These are phyloP conservation scores for Drosophila testacea DNA, from an alignment of 2,888 invertebrate genomes.

Conservation along the genomic window DNA sequence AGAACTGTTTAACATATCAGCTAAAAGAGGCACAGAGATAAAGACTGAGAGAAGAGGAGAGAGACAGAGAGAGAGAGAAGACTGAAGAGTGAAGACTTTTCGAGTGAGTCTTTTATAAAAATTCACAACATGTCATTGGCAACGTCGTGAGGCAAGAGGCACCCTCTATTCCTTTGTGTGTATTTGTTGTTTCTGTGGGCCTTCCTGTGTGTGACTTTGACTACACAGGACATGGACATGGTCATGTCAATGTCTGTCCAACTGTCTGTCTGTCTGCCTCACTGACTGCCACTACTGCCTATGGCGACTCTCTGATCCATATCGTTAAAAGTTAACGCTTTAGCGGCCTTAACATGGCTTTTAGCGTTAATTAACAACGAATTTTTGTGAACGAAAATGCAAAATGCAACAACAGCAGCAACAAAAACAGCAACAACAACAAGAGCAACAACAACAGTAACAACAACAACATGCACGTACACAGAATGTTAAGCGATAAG, in stretches of 20 bases:
- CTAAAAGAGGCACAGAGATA: constrained; percentile 13
- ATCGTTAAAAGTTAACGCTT: constrained; percentile 81
- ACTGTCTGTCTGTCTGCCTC: constrained; percentile 15
- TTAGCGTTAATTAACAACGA: constrained; percentile 82
- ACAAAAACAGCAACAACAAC: constrained; percentile 29
- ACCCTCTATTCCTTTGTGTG: constrained; percentile 66
- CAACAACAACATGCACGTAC: constrained; percentile 35
- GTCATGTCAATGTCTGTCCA: constrained; percentile 75
- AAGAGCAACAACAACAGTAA: constrained; percentile 29
- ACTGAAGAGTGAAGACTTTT: constrained; percentile 15
- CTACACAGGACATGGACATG: constrained; percentile 79
- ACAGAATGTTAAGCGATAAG: constrained; percentile 72
- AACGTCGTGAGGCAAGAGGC: constrained; percentile 65
- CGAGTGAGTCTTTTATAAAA: constrained; percentile 81
- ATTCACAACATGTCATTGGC: constrained; percentile 81
- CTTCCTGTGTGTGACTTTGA: constrained; percentile 74
- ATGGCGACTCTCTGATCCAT: constrained; percentile 73
- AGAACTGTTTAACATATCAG: constrained; percentile 81
- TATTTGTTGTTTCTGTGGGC: constrained; percentile 36
- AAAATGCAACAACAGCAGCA: constrained; percentile 49
- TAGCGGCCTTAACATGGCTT: constrained; percentile 80
- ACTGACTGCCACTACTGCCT: constrained; percentile 29
- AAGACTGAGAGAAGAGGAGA: constrained; percentile 1
- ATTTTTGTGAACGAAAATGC: constrained; percentile 62
- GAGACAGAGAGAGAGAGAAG: constrained; percentile 3